Evolutionary conservation across 2,113 vertebrate species (phyloP), one percentile per base, ranked within the genome.

Genomic region (Etia nguti): DNA sequence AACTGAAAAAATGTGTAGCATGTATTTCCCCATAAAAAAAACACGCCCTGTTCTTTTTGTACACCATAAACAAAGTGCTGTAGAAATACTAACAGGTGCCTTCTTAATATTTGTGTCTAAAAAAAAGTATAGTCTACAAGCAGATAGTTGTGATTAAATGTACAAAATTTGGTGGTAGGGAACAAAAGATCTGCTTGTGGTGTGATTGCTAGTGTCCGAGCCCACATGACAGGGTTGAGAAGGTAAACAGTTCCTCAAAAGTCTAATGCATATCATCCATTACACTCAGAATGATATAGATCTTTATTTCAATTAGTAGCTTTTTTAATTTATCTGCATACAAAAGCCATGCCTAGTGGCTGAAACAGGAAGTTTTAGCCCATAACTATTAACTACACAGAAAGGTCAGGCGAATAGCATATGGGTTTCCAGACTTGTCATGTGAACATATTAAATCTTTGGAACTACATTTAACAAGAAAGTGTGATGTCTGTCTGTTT

Each of bases 221-320:
- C 34, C 34, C 36, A 65, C 22, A 20, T 65, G 60, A 68, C 34
- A 22, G 24, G 34, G 11, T 2, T 2, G 1, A 60, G 26, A 31
- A 31, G 57, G 26, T 10, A 10, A 60, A 31, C 15, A 10, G 26
- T 18, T 31, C 31, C 0, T 60, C 15, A 60, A 10, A 60, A 31
- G 57, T 60, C 56, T 59, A 29, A 59, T 29, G 56, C 7, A 59
- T 59, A 29, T 59, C 56, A 59, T 59, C 2, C 56, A 29, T 59
- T 16, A 29, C 0, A 57, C 29, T 57, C 0, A 59, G 0, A 59
- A 59, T 59, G 24, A 59, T 59, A 29, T 59, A 0, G 22, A 29
- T 59, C 26, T 29, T 59, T 29, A 59, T 59, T 59, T 59, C 56
- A 59, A 59, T 59, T 59, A 62, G 29, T 62, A 62, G 29, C 31